Base-by-base conservation (phyloP, 2,888 invertebrate species). In the Trichopoda pennipes region DNA sequence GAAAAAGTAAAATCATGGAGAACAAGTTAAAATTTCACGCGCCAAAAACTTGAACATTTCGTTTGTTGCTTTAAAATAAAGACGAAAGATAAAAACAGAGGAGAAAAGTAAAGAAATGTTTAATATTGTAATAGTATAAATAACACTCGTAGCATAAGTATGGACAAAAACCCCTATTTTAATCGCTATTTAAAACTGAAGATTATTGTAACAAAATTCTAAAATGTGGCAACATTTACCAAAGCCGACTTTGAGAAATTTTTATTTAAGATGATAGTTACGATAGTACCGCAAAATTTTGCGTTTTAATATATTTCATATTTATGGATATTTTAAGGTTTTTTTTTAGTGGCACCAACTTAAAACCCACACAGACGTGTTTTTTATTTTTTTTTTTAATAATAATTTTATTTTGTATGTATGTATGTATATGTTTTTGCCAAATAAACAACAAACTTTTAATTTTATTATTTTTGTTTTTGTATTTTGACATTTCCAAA, bases 1-100 rank as follows among this genome's bases (percentile, higher is more conserved):
- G 61, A 73, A 69, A 42, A 53, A 23, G 21, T 4, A 28, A 38
- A 38, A 38, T 38, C 38, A 38, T 38, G 38, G 53, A 80, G 49
- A 75, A 44, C 58, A 56, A 74, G 78, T 66, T 64, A 17, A 55
- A 56, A 58, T 51, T 69, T 64, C 68, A 66, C 78, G 79, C 66
- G 79, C 79, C 72, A 73, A 73, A 79, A 79, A 19, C 14, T 61
- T 79, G 35, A 32, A 42, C 14, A 19, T 51, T 38, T 23, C 28
- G 28, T 28, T 28, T 28, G 7, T 28, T 55, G 35, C 28, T 58
- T 51, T 19, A 21, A 35, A 53, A 12, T 19, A 21, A 53, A 44
- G n/a, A 47, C 42, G 53, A 21, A 61, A 47, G 17, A 55, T 35
- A 42, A 73, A 42, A 38, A 0, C 10, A 19, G n/a, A 44, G 35